Evolutionary conservation across 2,888 invertebrate genomes (phyloP), one percentile per base, ranked within the genome.

Genomic region (Sarcophaga carnaria): DNA sequence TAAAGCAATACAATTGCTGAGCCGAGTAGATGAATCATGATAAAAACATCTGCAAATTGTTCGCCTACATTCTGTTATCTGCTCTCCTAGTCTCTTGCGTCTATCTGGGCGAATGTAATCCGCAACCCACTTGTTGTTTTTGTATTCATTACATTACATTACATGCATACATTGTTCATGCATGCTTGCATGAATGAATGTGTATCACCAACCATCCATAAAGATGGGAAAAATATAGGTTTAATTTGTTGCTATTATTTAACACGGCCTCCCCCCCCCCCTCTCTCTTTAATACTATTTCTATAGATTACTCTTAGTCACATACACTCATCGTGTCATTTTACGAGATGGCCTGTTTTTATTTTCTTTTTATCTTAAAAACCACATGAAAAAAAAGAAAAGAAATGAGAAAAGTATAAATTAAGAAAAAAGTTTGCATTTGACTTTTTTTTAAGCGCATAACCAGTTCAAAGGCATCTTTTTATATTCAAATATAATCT

Each of bases 401-500:
- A 54, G 37, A 37, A 37, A 37, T 37, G 37, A 37, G 37, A 10
- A 37, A 47, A n/a, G 66, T 77, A n/a, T 49, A 49, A 45, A 8
- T 49, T 47, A 14, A 62, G 47, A 63, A 63, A 54, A 54, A 76
- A 76, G 64, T 76, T 78, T 47, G 45, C 69, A 78, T 70, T 78
- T 54, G 45, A 78, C 69, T 70, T 70, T 78, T 76, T 76, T 49
- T 76, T 66, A 76, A 76, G 64, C 64, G 66, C 66, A 66, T 76
- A 66, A 76, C 66, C 75, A 64, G 49, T 76, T 66, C 66, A 66
- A 66, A 66, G 37, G 37, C 66, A 66, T 66, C 66, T 66, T 27
- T 66, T 66, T 37, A 37, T 37, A 37, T 37, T 37, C 8, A 37
- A 37, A 37, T 37, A 37, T 37, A 37, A 37, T 37, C 10, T 37